Evolutionary conservation across 2,888 invertebrate species (phyloP).

Genomic region (Micropterix aruncella): DNA sequence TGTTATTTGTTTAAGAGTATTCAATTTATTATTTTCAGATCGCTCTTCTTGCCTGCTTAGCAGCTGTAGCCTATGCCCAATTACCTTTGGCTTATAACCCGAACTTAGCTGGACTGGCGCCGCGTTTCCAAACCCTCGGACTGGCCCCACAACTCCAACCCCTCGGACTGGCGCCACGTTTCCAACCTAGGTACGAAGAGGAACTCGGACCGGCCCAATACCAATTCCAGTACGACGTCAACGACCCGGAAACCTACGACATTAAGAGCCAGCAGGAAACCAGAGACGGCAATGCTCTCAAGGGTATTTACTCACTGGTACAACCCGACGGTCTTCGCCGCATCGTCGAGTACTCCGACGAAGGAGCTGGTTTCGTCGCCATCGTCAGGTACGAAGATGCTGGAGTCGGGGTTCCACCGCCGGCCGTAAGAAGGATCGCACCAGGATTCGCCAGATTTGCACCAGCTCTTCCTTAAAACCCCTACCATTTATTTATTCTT

Average conservation of each 20-base stretch:
- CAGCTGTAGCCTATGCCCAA: constrained; percentile 10
- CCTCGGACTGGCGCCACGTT: too few species aligned
- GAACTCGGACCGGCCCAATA: constrained; percentile 5
- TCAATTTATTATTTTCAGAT: constrained; percentile 8
- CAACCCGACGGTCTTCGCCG: constrained; percentile 11
- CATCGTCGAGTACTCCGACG: constrained; percentile 11
- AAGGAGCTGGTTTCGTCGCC: constrained; percentile 1
- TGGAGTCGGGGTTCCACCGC: neutral
- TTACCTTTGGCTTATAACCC: constrained; percentile 7
- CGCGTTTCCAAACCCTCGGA: too few species aligned
- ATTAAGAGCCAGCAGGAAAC: constrained; percentile 12
- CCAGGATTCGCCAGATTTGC: too few species aligned
- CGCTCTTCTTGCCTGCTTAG: constrained; percentile 10
- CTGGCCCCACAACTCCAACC: too few species aligned
- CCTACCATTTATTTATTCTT: too few species aligned
- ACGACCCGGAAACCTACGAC: constrained; percentile 12
- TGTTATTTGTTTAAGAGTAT: too few species aligned
- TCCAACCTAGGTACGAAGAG: too few species aligned
- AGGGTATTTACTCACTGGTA: constrained; percentile 11
- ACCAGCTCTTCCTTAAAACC: too few species aligned
- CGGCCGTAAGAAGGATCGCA: too few species aligned
- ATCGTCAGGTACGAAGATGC: neutral
- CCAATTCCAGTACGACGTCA: constrained; percentile 12
- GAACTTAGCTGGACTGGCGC: constrained; percentile 8
- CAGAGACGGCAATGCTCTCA: constrained; percentile 11